Evolutionary conservation across 2,888 invertebrate species (phyloP).

Genomic region (Ennomos erosarius): DNA sequence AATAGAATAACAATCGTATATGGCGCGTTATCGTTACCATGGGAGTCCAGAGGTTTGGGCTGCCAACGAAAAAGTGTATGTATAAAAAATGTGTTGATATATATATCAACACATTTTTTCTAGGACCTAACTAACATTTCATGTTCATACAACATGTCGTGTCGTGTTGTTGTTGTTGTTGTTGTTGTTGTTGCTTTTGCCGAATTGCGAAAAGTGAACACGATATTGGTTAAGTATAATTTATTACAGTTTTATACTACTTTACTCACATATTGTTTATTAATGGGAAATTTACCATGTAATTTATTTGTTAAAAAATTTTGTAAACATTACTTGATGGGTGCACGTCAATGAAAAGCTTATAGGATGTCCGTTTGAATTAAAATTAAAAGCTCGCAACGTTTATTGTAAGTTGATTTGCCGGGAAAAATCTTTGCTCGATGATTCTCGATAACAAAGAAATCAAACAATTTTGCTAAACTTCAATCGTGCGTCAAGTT

Average conservation of each 20-base stretch:
- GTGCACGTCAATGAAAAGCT: constrained; percentile 35
- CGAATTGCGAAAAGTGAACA: constrained; percentile 51
- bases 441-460: constrained; percentile 12
- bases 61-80: constrained; percentile 4
- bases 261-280: too few species aligned
- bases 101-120: constrained; percentile 16
- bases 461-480: constrained; percentile 14
- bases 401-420: constrained; percentile 20
- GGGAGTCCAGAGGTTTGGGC: too few species aligned
- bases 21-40: neutral
- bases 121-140: neutral
- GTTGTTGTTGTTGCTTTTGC: too few species aligned
- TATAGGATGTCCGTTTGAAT: constrained; percentile 27
- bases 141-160: constrained; percentile 43
- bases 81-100: too few species aligned
- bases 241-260: too few species aligned
- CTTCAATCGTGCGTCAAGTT: constrained; percentile 8
- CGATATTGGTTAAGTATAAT: constrained; percentile 50
- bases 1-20: too few species aligned
- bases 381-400: constrained; percentile 22
- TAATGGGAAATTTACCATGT: too few species aligned
- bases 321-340: constrained; percentile 52
- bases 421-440: constrained; percentile 8
- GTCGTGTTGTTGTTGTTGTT: too few species aligned
- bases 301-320: constrained; percentile 43